Base-by-base conservation (phyloP, 2,888 invertebrate species). In the Drosophila phalerata region DNA sequence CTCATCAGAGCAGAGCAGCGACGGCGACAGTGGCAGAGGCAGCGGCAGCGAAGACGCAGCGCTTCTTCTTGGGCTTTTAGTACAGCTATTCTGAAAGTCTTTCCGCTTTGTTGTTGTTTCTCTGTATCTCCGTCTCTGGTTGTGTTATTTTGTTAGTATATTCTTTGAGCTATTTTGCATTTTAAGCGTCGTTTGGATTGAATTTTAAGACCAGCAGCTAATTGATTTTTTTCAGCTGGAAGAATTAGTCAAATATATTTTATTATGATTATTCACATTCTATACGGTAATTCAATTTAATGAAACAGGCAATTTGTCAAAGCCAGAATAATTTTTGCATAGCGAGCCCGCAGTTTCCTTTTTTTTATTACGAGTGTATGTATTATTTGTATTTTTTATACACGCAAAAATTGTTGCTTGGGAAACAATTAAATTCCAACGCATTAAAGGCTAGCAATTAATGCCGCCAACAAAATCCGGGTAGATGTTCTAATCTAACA, bases 401-500 rank as follows among this genome's bases (percentile, higher is more conserved):
- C 62, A 57, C 49, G 73, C 69, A 64, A 73, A 73, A 69, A 34
- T 58, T 45, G 48, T 62, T 32, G 68, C 53, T 73, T 73, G 77
- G 69, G 61, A 73, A 79, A 76, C 60, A 69, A 80, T 71, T 79
- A 72, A 79, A 58, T 76, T 61, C 52, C 69, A 70, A 47, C 57
- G 71, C 64, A 69, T 77, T 70, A 70, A 65, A 77, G 61, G 53
- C 73, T 62, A 60, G 65, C 62, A 79, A 79, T 77, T 71, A 79
- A 76, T 65, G 65, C 47, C 34, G 48, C 74, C 65, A 69, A 60
- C 79, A 71, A 80, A 57, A 80, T 80, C 77, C 77, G 80, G 79
- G 72, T 77, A 71, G 77, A 64, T 61, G 57, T 66, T 70, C 65
- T 77, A 68, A 52, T 19, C 52, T 5, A 28, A 28, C 28, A 52